phyloP scores from a whole-genome alignment of 1,140 invertebrate species.

The Penaeus chinensis region DNA sequence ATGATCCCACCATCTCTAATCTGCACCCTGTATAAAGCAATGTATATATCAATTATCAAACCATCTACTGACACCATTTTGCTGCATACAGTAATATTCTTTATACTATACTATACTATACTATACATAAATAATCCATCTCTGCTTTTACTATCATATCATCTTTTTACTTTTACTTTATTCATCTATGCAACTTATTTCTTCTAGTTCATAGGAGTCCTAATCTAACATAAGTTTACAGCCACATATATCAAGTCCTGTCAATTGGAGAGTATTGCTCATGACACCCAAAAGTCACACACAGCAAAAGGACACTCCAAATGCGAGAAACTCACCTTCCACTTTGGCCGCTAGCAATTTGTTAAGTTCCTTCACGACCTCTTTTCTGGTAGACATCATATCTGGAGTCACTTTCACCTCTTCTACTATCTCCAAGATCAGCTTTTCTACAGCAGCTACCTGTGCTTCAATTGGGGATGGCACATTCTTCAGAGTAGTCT shows the following conservation, averaged over 20 bases:
- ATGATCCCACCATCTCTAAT: slow-evolving; percentile 52
- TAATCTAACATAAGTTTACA: too few relatives aligned
- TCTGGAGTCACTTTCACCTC: slow-evolving; percentile 32
- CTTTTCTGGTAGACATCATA: neutral
- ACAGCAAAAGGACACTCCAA: neutral
- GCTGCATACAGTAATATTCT: neutral
- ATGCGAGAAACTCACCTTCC: slow-evolving; percentile 19
- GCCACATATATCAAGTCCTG: too few relatives aligned
- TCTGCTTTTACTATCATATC: too few relatives aligned
- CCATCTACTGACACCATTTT: neutral
- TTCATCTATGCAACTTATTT: too few relatives aligned
- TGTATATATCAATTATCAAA: neutral
- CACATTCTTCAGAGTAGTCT: slow-evolving; percentile 57
- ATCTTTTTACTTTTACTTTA: too few relatives aligned
- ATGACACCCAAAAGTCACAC: too few relatives aligned
- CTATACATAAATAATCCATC: too few relatives aligned
- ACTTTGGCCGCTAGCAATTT: slow-evolving; percentile 37
- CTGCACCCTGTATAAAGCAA: slow-evolving; percentile 21
- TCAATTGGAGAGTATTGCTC: too few relatives aligned
- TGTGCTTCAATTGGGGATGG: slow-evolving; percentile 31
- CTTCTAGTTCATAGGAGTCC: too few relatives aligned
- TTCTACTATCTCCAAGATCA: slow-evolving; percentile 32
- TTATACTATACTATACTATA: neutral
- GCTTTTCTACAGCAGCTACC: slow-evolving; percentile 26
- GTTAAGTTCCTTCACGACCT: slow-evolving; percentile 41